Base-by-base conservation (phyloP, 2,888 invertebrate genomes). In the Acronicta leporina region DNA sequence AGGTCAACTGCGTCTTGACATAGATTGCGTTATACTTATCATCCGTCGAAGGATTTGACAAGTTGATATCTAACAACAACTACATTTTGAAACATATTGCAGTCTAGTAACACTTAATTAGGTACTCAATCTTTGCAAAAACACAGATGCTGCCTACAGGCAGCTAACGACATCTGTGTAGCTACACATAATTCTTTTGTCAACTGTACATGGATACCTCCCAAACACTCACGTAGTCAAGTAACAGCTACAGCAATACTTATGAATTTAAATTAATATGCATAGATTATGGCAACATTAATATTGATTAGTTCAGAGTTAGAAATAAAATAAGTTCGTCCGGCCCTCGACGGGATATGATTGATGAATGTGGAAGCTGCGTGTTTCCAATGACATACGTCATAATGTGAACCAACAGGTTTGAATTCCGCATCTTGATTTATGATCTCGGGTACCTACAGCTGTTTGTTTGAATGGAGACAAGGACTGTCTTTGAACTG, bases 281-380 rank as follows among this genome's bases (percentile, higher is more conserved):
- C 56, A 56, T 45, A 64, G 51, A 67, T 59, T 68, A 63, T 52
- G 41, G 30, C 42, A 50, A 60, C 56, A 66, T 71, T 72, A 62
- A 75, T 73, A 78, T 71, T 78, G 71, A 79, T 78, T 77, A 76
- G 49, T 51, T 52, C 43, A 48, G 58, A 71, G 65, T 73, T 66
- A 71, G 63, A 77, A 68, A 65, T 78, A 54, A 75, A 70, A 71
- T 68, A 68, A 66, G 61, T 78, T 68, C 58, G 48, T 59, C 54
- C 54, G 70, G 61, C 53, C 38, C 49, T 56, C 45, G 53, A 14
- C 60, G 41, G 50, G 15, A 25, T 35, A 20, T 71, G 77, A 77
- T 77, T 78, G 76, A 77, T 77, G 76, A 53, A 58, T 55, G 16
- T 53, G n/a, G 11, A 14, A 0, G 15, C 7, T 11, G 33, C 38